A percentile compares a stretch with the other conserved stretches of the same genome.
Evolutionary conservation across 1,140 invertebrate genomes (phyloP).

Genomic region (Drusus annulatus): DNA sequence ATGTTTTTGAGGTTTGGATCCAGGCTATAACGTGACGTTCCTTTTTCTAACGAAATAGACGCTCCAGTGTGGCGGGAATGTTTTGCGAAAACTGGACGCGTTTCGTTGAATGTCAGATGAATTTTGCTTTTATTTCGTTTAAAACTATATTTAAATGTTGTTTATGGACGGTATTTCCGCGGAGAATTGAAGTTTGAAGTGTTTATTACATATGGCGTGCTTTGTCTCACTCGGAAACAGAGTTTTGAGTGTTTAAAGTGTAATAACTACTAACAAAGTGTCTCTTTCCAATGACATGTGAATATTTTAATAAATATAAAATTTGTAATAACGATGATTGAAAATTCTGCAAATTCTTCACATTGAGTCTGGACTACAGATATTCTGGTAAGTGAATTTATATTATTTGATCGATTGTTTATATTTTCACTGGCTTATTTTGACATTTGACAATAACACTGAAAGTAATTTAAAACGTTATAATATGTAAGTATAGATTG

Average conservation of each 20-base stretch:
- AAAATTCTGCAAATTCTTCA: too few relatives aligned
- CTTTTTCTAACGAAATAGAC: constrained; percentile 28
- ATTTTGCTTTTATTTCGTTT: constrained; percentile 1
- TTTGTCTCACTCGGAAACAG: background rate
- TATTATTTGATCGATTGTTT: too few relatives aligned
- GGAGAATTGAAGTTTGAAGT: background rate
- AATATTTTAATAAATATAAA: too few relatives aligned
- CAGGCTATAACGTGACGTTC: background rate
- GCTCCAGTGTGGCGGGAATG: constrained; percentile 12
- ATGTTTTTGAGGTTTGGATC: background rate
- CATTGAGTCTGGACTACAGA: too few relatives aligned
- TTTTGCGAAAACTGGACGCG: constrained; percentile 31
- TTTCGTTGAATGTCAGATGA: constrained; percentile 14
- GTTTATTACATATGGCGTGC: background rate
- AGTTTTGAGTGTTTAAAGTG: constrained; percentile 4
- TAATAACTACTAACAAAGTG: background rate
- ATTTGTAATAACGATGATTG: too few relatives aligned
- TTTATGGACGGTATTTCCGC: background rate
- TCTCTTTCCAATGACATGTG: too few relatives aligned
- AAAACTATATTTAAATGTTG: constrained; percentile 7
- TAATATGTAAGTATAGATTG: too few relatives aligned
- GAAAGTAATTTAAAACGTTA: too few relatives aligned
- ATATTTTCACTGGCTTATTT: too few relatives aligned
- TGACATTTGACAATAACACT: too few relatives aligned
- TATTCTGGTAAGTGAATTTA: too few relatives aligned